Percentiles rank a stretch among this genome's conserved stretches.
phyloP scores from a whole-genome alignment of 2,888 invertebrate genomes.

The Homarus gammarus region DNA sequence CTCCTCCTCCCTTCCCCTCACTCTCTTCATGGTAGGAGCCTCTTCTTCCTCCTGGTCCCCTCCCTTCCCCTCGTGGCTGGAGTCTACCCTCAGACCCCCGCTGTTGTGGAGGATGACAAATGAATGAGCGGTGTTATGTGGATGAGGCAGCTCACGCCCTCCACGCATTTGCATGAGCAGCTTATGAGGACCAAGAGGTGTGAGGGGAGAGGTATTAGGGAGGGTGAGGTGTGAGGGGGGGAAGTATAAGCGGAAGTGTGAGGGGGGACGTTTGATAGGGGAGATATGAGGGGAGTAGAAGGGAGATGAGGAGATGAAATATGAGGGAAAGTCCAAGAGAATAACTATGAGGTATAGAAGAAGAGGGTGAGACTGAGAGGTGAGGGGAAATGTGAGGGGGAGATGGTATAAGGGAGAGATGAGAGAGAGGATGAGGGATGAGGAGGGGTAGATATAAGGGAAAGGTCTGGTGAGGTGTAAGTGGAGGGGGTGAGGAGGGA shows the following conservation, averaged over 20 bases:
- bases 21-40: too few species aligned
- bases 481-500: too few species aligned
- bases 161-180: constrained; percentile 57
- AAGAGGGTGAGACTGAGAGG: constrained; percentile 28
- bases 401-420: too few species aligned
- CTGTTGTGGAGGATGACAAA: constrained; percentile 64
- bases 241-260: constrained; percentile 5
- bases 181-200: constrained; percentile 50
- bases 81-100: constrained; percentile 14
- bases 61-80: not conserved
- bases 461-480: too few species aligned
- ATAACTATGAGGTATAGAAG: constrained; percentile 20
- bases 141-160: constrained; percentile 54
- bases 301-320: not conserved
- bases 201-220: not conserved
- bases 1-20: not conserved
- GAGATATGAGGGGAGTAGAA: not conserved
- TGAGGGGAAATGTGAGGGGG: too few species aligned
- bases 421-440: too few species aligned
- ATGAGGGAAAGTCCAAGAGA: constrained; percentile 18
- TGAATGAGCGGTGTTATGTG: constrained; percentile 64
- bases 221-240: not conserved
- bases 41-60: not conserved
- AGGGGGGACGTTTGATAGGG: not conserved
- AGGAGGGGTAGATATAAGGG: too few species aligned